Percentiles rank a stretch among this genome's conserved stretches.
phyloP scores from a whole-genome alignment of 2,797 vertebrate genomes.

The Enteromius thamalakanensis region DNA sequence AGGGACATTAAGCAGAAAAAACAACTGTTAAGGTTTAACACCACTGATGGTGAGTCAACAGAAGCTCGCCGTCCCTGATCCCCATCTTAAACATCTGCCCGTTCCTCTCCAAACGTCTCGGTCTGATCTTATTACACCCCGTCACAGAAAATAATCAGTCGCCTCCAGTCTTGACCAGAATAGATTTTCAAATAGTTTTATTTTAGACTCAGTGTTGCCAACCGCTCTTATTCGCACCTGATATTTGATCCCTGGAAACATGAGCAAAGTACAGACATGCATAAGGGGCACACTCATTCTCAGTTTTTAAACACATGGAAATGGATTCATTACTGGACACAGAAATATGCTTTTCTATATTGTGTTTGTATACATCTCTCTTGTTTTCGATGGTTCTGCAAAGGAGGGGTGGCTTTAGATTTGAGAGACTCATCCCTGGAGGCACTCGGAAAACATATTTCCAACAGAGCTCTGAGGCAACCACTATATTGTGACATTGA shows the following conservation, averaged over 20 bases:
- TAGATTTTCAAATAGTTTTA: slow-evolving; percentile 26
- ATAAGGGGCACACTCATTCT: background rate
- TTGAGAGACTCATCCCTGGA: background rate
- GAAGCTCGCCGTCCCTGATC: background rate
- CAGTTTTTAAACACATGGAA: background rate
- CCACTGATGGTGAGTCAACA: slow-evolving; percentile 21
- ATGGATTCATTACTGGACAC: background rate
- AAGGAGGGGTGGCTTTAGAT: background rate
- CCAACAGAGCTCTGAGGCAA: background rate
- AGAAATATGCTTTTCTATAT: background rate
- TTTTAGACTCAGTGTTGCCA: slow-evolving; percentile 24
- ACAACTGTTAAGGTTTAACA: slow-evolving; percentile 48
- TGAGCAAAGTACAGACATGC: background rate
- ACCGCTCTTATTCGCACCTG: background rate
- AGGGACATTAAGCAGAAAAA: slow-evolving; percentile 45
- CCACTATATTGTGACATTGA: background rate
- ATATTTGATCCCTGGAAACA: slow-evolving; percentile 11
- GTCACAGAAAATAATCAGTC: background rate
- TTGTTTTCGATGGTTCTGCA: background rate
- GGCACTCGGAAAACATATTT: background rate
- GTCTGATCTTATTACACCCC: background rate
- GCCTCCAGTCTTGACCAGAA: slow-evolving; percentile 18
- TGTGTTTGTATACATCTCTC: background rate
- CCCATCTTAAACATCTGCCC: background rate
- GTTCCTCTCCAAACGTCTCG: background rate